Base-by-base conservation (phyloP, 2,113 vertebrate genomes). In the Halichoerus grypus region DNA sequence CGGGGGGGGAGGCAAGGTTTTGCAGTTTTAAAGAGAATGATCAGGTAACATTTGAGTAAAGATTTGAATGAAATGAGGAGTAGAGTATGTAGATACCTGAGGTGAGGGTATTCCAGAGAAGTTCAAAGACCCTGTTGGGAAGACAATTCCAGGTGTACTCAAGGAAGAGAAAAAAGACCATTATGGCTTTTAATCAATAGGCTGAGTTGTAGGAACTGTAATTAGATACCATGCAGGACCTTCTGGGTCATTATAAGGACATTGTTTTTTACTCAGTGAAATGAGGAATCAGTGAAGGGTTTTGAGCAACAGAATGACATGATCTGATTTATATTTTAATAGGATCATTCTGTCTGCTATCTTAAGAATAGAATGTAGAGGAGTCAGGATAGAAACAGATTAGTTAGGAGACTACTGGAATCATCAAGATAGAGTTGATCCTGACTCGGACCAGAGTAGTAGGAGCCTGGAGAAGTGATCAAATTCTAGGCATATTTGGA, bases 291-390 rank as follows among this genome's bases (percentile, higher is more conserved):
- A 76, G 9, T 59, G 53, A 39, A 83, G 24, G 33, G 15, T 83
- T 79, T 90, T 89, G 33, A 83, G 53, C 6, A 77, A 86, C 82
- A 77, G 59, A 89, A 8, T 74, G 49, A 61, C 69, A 33, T 46
- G 55, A 57, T 77, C 61, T 92, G 42, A 92, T 16, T 71, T 71
- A 65, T 15, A 67, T 93, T 89, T 89, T 89, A 79, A 51, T 51
- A 77, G 16, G 3, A 49, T 76, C 67, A 74, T 65, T 74, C 83
- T 88, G 19, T 26, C 61, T 71, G n/a, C 22, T 79, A 3, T 81
- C 28, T 82, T 71, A 63, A 80, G 61, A 86, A 80, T 26, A 95
- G 33, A 92, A 51, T n/a, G 28, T 63, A 42, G 28, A 74, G 51
- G 46, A 83, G 19, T 31, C 49, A 59, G 28, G 51, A 12, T 84